phyloP scores from a whole-genome alignment of 2,797 vertebrate genomes.

The Acanthornis magna region DNA sequence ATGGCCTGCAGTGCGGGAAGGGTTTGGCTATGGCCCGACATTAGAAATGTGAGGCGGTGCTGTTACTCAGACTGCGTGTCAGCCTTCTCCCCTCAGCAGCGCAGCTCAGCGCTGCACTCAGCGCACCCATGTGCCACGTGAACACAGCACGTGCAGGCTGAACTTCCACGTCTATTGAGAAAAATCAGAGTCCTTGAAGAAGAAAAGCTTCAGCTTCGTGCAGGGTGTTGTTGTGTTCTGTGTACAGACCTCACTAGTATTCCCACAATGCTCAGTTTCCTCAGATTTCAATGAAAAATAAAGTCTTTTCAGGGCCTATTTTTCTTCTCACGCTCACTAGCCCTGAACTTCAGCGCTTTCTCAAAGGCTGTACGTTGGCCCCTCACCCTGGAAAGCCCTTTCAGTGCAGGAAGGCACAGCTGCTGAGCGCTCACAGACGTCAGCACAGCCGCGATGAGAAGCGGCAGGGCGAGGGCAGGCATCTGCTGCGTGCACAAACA shows the following conservation, averaged over 20 bases:
- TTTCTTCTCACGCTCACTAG: neutral
- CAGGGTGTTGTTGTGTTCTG: neutral
- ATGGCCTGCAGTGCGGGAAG: neutral
- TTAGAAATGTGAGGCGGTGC: neutral
- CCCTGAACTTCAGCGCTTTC: neutral
- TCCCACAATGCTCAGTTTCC: neutral
- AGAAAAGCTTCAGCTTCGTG: neutral
- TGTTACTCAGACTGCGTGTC: neutral
- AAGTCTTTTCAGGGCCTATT: neutral
- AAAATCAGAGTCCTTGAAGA: neutral
- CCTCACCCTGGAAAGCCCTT: neutral
- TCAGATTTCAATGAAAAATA: neutral
- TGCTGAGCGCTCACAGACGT: neutral
- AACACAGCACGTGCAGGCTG: neutral
- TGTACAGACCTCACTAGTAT: neutral
- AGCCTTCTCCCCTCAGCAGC: neutral
- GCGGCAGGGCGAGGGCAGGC: fast-evolving
- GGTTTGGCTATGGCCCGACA: neutral
- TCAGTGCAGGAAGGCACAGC: fast-evolving
- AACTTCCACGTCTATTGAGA: neutral
- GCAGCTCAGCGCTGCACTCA: neutral
- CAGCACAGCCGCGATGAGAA: fast-evolving
- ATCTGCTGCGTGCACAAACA: neutral
- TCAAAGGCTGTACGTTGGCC: neutral
- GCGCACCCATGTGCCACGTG: fast-evolving